Evolutionary conservation across 2,888 invertebrate species (phyloP).

Genomic region (Spisula solida): DNA sequence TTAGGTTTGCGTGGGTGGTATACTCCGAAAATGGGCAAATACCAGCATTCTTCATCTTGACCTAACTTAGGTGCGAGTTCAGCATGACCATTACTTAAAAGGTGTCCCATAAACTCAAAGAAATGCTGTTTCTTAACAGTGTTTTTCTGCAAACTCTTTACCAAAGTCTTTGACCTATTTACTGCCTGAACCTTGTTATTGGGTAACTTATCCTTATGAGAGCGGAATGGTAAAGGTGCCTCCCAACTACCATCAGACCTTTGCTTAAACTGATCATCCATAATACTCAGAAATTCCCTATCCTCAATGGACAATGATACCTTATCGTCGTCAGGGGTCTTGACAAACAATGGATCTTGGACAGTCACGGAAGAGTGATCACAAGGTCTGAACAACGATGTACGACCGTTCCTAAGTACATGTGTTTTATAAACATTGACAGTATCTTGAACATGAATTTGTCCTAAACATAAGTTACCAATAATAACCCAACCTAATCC

Average conservation of each 20-base stretch:
- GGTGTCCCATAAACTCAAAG: neutral
- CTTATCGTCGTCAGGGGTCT: too few species aligned
- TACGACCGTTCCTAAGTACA: too few species aligned
- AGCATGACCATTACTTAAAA: neutral
- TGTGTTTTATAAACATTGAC: too few species aligned
- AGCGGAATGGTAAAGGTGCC: slow-evolving; percentile 62
- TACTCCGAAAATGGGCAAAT: slow-evolving; percentile 69
- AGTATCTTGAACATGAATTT: too few species aligned
- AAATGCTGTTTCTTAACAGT: slow-evolving; percentile 56
- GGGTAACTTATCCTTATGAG: slow-evolving; percentile 34
- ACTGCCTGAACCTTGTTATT: slow-evolving; percentile 56
- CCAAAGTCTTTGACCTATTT: slow-evolving; percentile 42
- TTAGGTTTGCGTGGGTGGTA: slow-evolving; percentile 56
- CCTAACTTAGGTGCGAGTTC: neutral
- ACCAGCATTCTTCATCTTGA: slow-evolving; percentile 63
- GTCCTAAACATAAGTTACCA: too few species aligned
- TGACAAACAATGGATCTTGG: too few species aligned
- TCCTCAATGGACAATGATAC: too few species aligned
- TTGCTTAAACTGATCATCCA: too few species aligned
- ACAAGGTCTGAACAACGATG: too few species aligned
- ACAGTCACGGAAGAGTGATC: neutral
- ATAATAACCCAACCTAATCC: too few species aligned
- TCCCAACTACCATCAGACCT: slow-evolving; percentile 26
- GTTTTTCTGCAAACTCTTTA: slow-evolving; percentile 43
- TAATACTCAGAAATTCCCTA: too few species aligned